A percentile compares a stretch with the other conserved stretches of the same genome.
Conservation (phyloP, 2,797 vertebrate species). For the Lutjanus campechanus region DNA sequence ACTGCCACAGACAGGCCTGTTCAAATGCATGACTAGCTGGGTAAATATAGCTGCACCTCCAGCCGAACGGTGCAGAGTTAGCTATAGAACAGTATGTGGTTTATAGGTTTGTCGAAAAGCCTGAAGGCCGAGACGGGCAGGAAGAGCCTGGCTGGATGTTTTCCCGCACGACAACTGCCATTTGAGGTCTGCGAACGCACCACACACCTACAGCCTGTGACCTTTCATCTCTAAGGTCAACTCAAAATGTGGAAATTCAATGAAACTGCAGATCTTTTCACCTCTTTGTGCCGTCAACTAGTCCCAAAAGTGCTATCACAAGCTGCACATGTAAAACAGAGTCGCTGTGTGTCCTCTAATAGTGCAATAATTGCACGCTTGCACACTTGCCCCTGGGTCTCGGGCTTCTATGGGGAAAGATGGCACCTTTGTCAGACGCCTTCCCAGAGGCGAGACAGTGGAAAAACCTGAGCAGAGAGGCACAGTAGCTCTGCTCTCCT, state of each 20-base stretch:
- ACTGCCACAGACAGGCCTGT: conserved; percentile 31
- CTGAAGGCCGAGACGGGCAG: conserved; percentile 40
- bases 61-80: conserved; percentile 21
- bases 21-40: conserved; percentile 38
- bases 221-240: conserved; percentile 3
- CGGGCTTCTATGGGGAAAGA: conserved; percentile 43
- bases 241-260: not conserved
- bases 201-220: conserved; percentile 3
- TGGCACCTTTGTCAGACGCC: conserved; percentile 52
- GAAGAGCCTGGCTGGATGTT: conserved; percentile 51
- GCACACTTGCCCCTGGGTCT: conserved; percentile 35
- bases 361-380: conserved; percentile 56
- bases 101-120: conserved; percentile 58
- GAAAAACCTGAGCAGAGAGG: conserved; percentile 70
- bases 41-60: conserved; percentile 67
- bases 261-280: not conserved
- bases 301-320: not conserved
- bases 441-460: conserved; percentile 75
- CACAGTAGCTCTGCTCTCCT: conserved; percentile 21
- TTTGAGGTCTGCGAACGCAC: conserved; percentile 38
- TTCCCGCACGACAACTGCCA: conserved; percentile 65
- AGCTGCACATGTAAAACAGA: conserved; percentile 17
- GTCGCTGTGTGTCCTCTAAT: conserved; percentile 2
- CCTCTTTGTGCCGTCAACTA: not conserved
- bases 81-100: conserved; percentile 60